Conservation (phyloP, 2,797 vertebrate species). For the Acridotheres tristis region DNA sequence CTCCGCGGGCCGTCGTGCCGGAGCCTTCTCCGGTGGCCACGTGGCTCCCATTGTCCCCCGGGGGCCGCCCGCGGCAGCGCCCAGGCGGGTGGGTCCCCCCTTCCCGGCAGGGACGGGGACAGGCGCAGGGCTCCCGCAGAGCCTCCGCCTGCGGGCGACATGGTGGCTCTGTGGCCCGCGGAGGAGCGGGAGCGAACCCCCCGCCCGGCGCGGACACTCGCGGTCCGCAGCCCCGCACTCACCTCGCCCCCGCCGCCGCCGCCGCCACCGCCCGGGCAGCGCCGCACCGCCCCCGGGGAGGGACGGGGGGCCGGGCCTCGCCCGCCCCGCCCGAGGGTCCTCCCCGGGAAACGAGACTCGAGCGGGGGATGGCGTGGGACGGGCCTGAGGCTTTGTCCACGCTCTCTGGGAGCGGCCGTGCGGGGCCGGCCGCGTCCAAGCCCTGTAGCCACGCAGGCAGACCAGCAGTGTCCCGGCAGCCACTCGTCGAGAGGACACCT, state of each 20-base stretch:
- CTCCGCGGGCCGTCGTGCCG: background rate
- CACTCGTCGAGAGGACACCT: background rate
- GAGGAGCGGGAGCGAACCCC: background rate
- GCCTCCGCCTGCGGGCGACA: background rate
- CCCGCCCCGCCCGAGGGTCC: background rate
- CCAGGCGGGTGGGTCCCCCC: background rate
- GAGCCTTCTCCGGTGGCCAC: background rate
- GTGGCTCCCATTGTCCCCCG: conserved; percentile 30
- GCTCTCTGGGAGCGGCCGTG: background rate
- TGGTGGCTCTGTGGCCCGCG: background rate
- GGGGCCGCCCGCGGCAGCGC: background rate
- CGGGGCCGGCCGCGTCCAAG: background rate
- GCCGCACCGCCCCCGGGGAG: conserved; percentile 2
- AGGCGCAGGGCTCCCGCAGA: background rate
- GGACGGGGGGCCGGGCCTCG: background rate
- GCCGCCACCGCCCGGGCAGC: background rate
- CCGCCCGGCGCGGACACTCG: background rate
- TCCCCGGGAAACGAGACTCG: background rate
- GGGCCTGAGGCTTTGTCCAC: background rate
- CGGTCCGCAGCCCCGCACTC: background rate
- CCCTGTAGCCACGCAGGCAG: background rate
- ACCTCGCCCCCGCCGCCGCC: background rate
- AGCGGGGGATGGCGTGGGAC: background rate
- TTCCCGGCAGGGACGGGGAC: too few species aligned
- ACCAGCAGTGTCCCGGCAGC: background rate